Conservation (phyloP, 2,888 invertebrate genomes). For the Nomada fabriciana region DNA sequence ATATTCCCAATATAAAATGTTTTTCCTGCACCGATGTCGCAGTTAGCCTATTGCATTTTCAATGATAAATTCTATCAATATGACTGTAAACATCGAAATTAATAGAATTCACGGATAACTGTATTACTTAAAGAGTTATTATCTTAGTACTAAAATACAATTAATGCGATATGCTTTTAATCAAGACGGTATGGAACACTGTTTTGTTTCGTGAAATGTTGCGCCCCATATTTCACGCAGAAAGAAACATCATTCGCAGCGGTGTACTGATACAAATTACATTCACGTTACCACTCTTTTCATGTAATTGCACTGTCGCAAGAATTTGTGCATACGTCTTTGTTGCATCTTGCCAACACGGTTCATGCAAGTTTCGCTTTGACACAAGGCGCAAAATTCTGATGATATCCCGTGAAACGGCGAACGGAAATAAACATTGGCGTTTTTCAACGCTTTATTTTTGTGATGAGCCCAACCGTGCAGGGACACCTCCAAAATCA, state of each 20-base stretch:
- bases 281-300: conserved; percentile 79
- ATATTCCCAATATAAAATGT: conserved; percentile 22
- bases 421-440: conserved; percentile 88
- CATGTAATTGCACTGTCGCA: conserved; percentile 80
- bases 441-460: conserved; percentile 87
- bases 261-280: background rate
- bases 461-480: conserved; percentile 90
- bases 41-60: background rate
- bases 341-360: conserved; percentile 89
- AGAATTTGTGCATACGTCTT: conserved; percentile 85
- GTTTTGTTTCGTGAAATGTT: background rate
- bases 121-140: too few relatives aligned
- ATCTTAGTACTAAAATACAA: conserved; percentile 26
- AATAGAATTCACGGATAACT: background rate
- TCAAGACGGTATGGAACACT: background rate
- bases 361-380: conserved; percentile 87
- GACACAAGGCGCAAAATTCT: conserved; percentile 89
- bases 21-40: conserved; percentile 35
- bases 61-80: conserved; percentile 23
- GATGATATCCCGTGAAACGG: conserved; percentile 89
- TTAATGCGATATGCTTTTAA: conserved; percentile 19
- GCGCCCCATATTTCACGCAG: background rate
- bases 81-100: conserved; percentile 5
- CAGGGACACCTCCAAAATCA: conserved; percentile 85
- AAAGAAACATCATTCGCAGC: conserved; percentile 6